phyloP scores from a whole-genome alignment of 2,888 invertebrate species.

The Stenoptilia bipunctidactyla region DNA sequence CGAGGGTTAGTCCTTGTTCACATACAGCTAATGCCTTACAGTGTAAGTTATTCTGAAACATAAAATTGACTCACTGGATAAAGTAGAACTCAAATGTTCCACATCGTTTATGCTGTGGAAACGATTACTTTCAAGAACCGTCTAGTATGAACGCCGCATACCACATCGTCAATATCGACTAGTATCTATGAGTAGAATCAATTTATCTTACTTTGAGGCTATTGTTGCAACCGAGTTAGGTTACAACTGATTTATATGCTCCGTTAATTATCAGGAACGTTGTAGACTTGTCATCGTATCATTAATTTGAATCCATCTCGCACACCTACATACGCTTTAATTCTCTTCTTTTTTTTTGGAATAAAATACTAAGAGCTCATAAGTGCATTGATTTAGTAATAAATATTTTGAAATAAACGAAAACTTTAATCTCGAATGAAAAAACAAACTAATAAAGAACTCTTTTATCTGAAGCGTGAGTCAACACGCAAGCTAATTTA shows the following conservation, averaged over 20 bases:
- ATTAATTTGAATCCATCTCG: too few relatives aligned
- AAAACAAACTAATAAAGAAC: slow-evolving; percentile 70
- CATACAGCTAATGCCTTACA: slow-evolving; percentile 26
- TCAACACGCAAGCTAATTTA: slow-evolving; percentile 72
- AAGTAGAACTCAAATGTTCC: too few relatives aligned
- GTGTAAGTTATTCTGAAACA: slow-evolving; percentile 14
- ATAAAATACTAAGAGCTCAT: too few relatives aligned
- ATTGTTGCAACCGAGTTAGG: slow-evolving; percentile 53
- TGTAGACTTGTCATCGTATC: too few relatives aligned
- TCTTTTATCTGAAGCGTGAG: slow-evolving; percentile 67
- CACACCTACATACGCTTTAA: too few relatives aligned
- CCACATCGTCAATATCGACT: slow-evolving; percentile 54
- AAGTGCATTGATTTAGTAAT: slow-evolving; percentile 19
- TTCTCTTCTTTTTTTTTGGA: too few relatives aligned
- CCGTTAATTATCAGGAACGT: slow-evolving; percentile 56
- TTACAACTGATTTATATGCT: slow-evolving; percentile 60
- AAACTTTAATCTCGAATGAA: slow-evolving; percentile 44
- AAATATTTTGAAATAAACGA: slow-evolving; percentile 34
- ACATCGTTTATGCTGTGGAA: too few relatives aligned
- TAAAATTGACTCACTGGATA: neutral
- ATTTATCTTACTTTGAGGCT: slow-evolving; percentile 66
- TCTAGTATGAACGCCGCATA: slow-evolving; percentile 34
- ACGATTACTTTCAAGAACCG: slow-evolving; percentile 13
- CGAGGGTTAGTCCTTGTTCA: slow-evolving; percentile 49
- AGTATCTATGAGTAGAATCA: slow-evolving; percentile 48